phyloP scores from a whole-genome alignment of 2,113 vertebrate genomes.

The Sceloporus tristichus region DNA sequence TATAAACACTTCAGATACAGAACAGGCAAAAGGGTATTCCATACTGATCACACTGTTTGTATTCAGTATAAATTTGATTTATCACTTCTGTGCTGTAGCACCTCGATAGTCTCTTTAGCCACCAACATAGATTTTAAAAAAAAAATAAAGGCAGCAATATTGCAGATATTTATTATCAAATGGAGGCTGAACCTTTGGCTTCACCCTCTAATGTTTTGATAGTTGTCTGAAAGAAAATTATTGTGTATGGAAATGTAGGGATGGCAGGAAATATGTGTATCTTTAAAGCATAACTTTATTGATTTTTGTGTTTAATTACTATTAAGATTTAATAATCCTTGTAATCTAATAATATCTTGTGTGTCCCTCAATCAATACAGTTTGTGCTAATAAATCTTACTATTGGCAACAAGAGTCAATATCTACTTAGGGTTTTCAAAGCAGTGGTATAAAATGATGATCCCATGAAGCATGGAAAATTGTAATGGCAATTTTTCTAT shows the following conservation, averaged over 20 bases:
- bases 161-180: slow-evolving; percentile 46
- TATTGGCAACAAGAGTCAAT: slow-evolving; percentile 79
- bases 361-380: slow-evolving; percentile 80
- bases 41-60: not conserved
- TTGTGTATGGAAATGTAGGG: slow-evolving; percentile 56
- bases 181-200: slow-evolving; percentile 1
- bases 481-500: slow-evolving; percentile 57
- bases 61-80: not conserved
- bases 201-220: slow-evolving; percentile 63
- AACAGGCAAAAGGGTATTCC: not conserved
- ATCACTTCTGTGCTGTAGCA: not conserved
- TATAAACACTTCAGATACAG: not conserved
- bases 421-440: slow-evolving; percentile 77
- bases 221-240: slow-evolving; percentile 71
- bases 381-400: slow-evolving; percentile 79
- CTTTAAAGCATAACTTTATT: slow-evolving; percentile 78
- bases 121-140: not conserved
- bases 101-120: not conserved
- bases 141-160: accelerated
- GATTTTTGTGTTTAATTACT: slow-evolving; percentile 75
- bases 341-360: slow-evolving; percentile 78
- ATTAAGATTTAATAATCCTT: slow-evolving; percentile 80
- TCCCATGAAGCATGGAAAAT: slow-evolving; percentile 55
- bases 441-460: slow-evolving; percentile 73
- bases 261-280: slow-evolving; percentile 67